Evolutionary conservation across 2,797 vertebrate species (phyloP).

Genomic region (Hyperoplus lanceolatus): DNA sequence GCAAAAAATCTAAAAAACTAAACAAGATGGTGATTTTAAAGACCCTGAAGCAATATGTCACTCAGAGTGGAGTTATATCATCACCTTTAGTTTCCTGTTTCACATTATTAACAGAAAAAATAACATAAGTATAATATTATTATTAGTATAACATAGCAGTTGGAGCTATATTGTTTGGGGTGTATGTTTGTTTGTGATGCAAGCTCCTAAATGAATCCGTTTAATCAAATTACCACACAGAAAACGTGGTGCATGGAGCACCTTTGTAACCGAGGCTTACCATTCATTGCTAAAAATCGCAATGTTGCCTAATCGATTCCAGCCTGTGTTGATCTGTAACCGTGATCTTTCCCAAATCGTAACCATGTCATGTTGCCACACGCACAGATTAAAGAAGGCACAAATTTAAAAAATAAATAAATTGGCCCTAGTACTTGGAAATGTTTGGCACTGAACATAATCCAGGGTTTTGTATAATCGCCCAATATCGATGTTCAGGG

Average conservation of each 20-base stretch:
- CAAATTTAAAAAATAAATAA: neutral
- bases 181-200: constrained; percentile 19
- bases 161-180: constrained; percentile 3
- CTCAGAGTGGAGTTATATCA: neutral
- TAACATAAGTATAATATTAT: no score
- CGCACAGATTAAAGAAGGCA: neutral
- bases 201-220: constrained; percentile 18
- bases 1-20: neutral
- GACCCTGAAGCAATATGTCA: neutral
- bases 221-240: no score
- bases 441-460: neutral
- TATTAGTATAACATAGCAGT: neutral
- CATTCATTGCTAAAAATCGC: no score
- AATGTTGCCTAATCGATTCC: no score
- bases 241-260: neutral
- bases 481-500: neutral
- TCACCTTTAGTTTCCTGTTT: neutral
- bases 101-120: neutral
- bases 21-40: constrained; percentile 3
- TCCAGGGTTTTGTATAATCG: constrained; percentile 6
- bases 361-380: neutral
- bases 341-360: neutral
- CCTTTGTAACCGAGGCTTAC: no score
- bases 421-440: neutral
- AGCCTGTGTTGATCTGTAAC: no score